Evolutionary conservation across 2,113 vertebrate genomes (phyloP), one percentile per base, ranked within the genome.

Genomic region (Butorides virescens): DNA sequence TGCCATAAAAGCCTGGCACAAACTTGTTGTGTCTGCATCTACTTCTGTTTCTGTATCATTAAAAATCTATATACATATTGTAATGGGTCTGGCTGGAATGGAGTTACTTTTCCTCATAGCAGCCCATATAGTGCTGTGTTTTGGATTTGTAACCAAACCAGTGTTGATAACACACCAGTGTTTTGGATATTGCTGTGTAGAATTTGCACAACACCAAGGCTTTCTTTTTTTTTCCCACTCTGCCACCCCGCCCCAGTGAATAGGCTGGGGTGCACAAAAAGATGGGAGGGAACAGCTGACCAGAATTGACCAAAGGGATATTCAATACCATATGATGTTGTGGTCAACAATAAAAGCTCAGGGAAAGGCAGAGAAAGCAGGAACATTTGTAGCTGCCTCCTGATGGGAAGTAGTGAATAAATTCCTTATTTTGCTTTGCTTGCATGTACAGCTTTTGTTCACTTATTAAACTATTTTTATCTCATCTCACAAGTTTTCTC

Each of bases 321-420:
- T 67, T 62, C 9, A 36, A 8, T 84, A 47, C 4, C 11, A 4
- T 32, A 27, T 11, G 34, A 27, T 5, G 6, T 52, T 9, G 4
- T 62, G 4, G 34, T 79, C 39, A 56, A 9, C 36, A 66, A 47
- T 47, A 52, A 27, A 79, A 47, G 5, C 14, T 71, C 26, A 68
- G 0, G 0, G 13, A 79, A 71, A 29, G 6, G 10, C 30, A 32
- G 15, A 65, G 5, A 12, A 66, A 26, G 32, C 8, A 46, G 5
- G 5, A 65, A 50, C 17, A 15, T 26, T 58, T 73, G 25, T 21
- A 55, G 55, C 6, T 83, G 16, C 5, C 9, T 79, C 7, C 29
- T n/a, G 12, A 36, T 42, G 17, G 10, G 32, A 61, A 61, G 15
- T 29, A 50, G 18, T 30, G 44, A 86, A 74, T 32, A 66, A 61